Evolutionary conservation across 30 jellyfish, hydroid and myxozoan genomes (phyloP), one percentile per base, ranked within the genome.

Genomic region (Rhopilema esculentum): DNA sequence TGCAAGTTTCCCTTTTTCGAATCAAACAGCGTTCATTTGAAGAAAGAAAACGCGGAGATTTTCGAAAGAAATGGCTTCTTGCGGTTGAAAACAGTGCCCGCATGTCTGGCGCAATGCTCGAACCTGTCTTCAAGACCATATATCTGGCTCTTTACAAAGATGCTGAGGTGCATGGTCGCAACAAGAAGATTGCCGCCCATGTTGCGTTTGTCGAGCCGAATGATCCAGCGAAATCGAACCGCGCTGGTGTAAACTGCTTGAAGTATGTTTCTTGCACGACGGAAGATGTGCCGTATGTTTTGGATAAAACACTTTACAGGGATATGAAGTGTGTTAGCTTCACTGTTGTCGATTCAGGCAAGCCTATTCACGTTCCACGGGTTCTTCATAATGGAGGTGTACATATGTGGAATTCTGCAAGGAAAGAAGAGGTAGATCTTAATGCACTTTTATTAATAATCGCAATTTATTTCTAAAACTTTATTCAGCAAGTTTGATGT

Each of bases 321-420:
- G 99, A 95, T 62, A 86, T 90, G 97, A 88, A 76, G 69, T 66
- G 91, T 53, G 93, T 95, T 66, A 91, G 97, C 63, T 95, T 90
- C 85, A 81, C 84, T 24, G 97, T 96, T 0, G 87, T 91, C 26
- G 97, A 95, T 75, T 50, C 97, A 72, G 97, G 97, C 48, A 95
- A 95, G 79, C 99, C 99, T 22, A 95, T 95, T 20, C 97, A 95
- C 66, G 97, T 95, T 27, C 97, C 97, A 40, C 93, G 97, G 28
- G 97, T 95, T 20, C 21, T 95, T 25, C 88, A 95, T 66, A 95
- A 95, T 68, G 99, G 97, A 27, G 99, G 99, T 16, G 99, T 95
- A 25, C 80, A 89, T 64, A 27, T 95, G 57, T 95, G 99, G 99
- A 95, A 95, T 62, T 84, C 97, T 27, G 62, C 21, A 21, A 87